Percentiles rank a stretch among this genome's conserved stretches.
Evolutionary conservation across 2,113 vertebrate genomes (phyloP).

Genomic region (Sporophila hypoxantha): DNA sequence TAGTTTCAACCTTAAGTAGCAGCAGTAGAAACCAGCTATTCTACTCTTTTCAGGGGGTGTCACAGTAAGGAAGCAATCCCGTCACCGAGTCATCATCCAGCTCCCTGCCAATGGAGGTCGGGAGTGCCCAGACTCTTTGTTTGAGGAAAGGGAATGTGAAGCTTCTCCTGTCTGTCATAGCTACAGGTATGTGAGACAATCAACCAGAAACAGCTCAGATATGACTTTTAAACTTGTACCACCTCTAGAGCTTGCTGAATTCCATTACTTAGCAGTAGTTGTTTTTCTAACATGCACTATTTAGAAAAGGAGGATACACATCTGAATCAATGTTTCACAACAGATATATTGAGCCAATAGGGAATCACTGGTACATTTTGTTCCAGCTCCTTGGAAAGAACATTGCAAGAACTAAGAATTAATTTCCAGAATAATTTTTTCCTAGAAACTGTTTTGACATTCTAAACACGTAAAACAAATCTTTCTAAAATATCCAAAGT

Average conservation of each 20-base stretch:
- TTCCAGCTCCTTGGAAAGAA: not conserved
- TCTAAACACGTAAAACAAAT: not conserved
- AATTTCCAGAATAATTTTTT: not conserved
- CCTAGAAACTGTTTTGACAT: not conserved
- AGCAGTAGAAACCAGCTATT: not conserved
- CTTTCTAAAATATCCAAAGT: not conserved
- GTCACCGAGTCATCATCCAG: slow-evolving; percentile 86
- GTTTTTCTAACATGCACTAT: not conserved
- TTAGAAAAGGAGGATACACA: not conserved
- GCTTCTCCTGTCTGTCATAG: slow-evolving; percentile 74
- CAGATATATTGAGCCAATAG: not conserved
- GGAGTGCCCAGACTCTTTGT: slow-evolving; percentile 87
- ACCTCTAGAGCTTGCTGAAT: not conserved
- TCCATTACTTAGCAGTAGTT: not conserved
- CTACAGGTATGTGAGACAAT: slow-evolving; percentile 78
- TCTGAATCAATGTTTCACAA: not conserved
- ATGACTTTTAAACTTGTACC: not conserved
- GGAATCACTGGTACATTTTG: not conserved
- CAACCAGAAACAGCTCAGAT: not conserved
- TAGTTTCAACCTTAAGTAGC: not conserved
- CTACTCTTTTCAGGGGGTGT: slow-evolving; percentile 66
- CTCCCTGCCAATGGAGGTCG: slow-evolving; percentile 85
- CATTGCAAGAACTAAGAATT: not conserved
- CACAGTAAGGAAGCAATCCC: slow-evolving; percentile 76
- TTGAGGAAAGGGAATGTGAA: slow-evolving; percentile 88